These are phyloP conservation scores for Plectropomus leopardus DNA, from an alignment of 2,113 vertebrate genomes.

Conservation along the genomic window DNA sequence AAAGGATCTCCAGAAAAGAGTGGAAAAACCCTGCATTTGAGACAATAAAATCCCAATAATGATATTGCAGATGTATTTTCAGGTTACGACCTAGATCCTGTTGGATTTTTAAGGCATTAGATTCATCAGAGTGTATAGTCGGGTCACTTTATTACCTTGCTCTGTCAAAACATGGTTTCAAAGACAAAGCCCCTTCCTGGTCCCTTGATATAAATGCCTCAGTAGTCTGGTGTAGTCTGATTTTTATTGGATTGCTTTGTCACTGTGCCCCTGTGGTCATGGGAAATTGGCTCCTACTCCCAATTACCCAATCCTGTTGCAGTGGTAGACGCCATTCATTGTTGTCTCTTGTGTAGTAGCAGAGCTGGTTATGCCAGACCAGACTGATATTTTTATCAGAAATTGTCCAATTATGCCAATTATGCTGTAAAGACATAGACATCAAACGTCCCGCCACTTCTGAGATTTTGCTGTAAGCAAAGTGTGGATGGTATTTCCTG, in stretches of 20 bases:
- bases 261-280: constrained; percentile 62
- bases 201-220: constrained; percentile 51
- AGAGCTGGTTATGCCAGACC: constrained; percentile 21
- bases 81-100: not conserved
- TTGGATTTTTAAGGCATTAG: constrained; percentile 27
- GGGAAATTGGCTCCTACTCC: constrained; percentile 48
- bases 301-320: constrained; percentile 57
- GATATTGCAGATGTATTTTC: constrained; percentile 4
- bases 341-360: constrained; percentile 45
- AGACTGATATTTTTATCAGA: constrained; percentile 54
- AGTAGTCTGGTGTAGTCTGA: constrained; percentile 62
- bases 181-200: constrained; percentile 25
- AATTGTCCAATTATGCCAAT: constrained; percentile 63
- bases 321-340: constrained; percentile 45
- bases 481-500: constrained; percentile 9
- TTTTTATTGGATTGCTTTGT: constrained; percentile 60
- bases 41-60: not conserved
- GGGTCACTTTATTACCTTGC: constrained; percentile 11
- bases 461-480: constrained; percentile 17
- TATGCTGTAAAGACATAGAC: constrained; percentile 62
- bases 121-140: constrained; percentile 22
- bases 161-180: constrained; percentile 25
- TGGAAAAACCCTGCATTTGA: too few species aligned
- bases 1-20: too few species aligned
- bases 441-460: constrained; percentile 7